Evolutionary conservation across 1,140 invertebrate species (phyloP).

Genomic region (Cherax destructor): DNA sequence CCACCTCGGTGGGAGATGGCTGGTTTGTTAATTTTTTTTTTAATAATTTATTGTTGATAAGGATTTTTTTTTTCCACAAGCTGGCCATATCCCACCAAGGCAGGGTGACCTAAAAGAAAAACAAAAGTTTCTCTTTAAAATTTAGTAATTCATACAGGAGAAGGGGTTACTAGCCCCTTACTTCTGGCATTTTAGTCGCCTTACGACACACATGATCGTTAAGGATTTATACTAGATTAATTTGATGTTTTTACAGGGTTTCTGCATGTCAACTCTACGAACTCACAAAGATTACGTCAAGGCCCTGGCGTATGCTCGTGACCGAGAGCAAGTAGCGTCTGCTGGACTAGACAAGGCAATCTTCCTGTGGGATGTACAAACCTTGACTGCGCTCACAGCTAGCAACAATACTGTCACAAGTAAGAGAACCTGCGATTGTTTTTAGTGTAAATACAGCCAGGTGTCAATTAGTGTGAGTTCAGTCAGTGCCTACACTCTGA

Average conservation of each 20-base stretch:
- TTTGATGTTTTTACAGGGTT: constrained; percentile 79
- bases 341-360: constrained; percentile 98
- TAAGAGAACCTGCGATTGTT: constrained; percentile 76
- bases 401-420: constrained; percentile 99
- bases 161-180: too few species aligned
- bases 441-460: too few species aligned
- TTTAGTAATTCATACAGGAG: too few species aligned
- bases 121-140: too few species aligned
- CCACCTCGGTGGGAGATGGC: too few species aligned
- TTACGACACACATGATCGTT: too few species aligned
- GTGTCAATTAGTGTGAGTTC: too few species aligned
- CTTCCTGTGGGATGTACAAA: constrained; percentile 99
- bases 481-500: too few species aligned
- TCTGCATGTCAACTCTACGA: constrained; percentile 97
- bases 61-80: not conserved
- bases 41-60: not conserved
- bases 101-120: too few species aligned
- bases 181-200: too few species aligned
- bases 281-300: constrained; percentile 99
- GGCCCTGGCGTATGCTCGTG: constrained; percentile 98
- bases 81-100: too few species aligned
- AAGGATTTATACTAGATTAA: too few species aligned
- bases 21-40: not conserved
- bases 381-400: constrained; percentile 96
- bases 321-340: constrained; percentile 97